Evolutionary conservation across 2,888 invertebrate genomes (phyloP).

Genomic region (Polyommatus iphigenia): DNA sequence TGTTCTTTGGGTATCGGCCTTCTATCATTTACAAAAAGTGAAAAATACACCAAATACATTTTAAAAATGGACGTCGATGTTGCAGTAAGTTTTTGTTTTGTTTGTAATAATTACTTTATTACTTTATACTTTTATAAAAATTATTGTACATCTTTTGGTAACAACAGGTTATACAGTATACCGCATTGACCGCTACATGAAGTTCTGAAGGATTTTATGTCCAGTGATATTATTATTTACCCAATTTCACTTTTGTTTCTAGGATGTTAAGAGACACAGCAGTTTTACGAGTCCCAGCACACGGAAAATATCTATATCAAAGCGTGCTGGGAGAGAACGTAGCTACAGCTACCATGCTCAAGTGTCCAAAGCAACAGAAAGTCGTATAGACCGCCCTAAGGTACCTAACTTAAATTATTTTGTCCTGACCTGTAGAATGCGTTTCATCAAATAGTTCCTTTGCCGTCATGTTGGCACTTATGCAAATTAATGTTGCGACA

Average conservation of each 20-base stretch:
- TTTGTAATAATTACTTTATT: too few species aligned
- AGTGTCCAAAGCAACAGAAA: conserved; percentile 44
- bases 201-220: not conserved
- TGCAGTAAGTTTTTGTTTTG: conserved; percentile 33
- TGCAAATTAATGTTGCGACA: too few species aligned
- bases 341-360: conserved; percentile 66
- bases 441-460: too few species aligned
- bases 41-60: not conserved
- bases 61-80: conserved; percentile 38
- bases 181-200: too few species aligned
- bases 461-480: too few species aligned
- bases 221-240: not conserved
- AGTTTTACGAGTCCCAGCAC: conserved; percentile 63
- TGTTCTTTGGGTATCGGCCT: not conserved
- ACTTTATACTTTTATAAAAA: too few species aligned
- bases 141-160: too few species aligned
- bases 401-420: conserved; percentile 45
- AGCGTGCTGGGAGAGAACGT: conserved; percentile 64
- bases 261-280: conserved; percentile 64
- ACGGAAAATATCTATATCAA: conserved; percentile 54
- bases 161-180: not conserved
- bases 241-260: conserved; percentile 8
- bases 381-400: conserved; percentile 50
- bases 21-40: not conserved
- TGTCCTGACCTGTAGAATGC: too few species aligned